Conservation (phyloP, 2,113 vertebrate genomes). For the Dipodomys stephensi region DNA sequence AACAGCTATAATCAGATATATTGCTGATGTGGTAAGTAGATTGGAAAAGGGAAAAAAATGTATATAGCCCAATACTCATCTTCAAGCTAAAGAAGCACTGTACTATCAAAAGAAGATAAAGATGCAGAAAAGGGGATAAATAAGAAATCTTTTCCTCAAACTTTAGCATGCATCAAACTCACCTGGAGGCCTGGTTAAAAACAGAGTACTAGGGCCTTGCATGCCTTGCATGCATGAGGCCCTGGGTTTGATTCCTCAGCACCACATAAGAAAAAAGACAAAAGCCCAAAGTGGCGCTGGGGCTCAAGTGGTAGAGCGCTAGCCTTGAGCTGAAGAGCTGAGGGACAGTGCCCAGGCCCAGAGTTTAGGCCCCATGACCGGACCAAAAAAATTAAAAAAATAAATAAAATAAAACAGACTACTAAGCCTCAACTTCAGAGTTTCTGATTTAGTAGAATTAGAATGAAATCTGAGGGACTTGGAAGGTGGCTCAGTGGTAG, state of each 20-base stretch:
- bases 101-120: slow-evolving; percentile 5
- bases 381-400: no score
- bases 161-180: background rate
- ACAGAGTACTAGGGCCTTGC: background rate
- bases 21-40: background rate
- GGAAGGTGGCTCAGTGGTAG: no score
- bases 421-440: background rate
- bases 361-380: no score
- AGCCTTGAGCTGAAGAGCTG: no score
- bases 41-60: background rate
- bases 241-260: no score
- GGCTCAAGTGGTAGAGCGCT: no score
- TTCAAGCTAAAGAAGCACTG: slow-evolving; percentile 21
- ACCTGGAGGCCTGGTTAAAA: slow-evolving; percentile 41
- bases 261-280: no score
- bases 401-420: no score
- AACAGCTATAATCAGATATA: background rate
- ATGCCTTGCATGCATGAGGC: no score
- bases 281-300: no score
- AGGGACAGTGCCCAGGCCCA: no score
- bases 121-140: background rate
- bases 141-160: background rate
- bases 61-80: background rate
- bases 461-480: background rate
- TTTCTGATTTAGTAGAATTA: slow-evolving; percentile 26